phyloP scores from a whole-genome alignment of 2,888 invertebrate species.

The Macrosoma leucophasiata region DNA sequence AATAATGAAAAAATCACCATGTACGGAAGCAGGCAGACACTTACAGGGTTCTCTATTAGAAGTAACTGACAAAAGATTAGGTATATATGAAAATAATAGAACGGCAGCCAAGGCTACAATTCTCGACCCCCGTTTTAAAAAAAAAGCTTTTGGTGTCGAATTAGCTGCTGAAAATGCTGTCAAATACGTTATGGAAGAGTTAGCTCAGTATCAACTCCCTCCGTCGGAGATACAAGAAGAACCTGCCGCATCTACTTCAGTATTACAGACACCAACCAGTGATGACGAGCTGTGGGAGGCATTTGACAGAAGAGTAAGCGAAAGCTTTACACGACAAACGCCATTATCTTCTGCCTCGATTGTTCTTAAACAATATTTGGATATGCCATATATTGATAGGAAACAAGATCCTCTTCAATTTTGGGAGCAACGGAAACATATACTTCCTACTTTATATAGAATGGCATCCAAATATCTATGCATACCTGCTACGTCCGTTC shows the following conservation, averaged over 20 bases:
- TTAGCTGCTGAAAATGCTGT: background rate
- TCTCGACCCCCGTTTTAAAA: background rate
- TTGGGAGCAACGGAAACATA: background rate
- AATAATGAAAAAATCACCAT: background rate
- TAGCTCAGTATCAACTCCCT: background rate
- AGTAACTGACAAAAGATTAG: background rate
- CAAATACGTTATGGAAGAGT: background rate
- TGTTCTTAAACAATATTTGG: background rate
- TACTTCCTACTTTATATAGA: background rate
- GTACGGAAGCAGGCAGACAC: background rate
- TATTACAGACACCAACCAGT: too few species aligned
- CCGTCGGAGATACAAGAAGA: too few species aligned
- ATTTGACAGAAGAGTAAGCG: background rate
- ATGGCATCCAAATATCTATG: background rate
- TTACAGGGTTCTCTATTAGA: background rate
- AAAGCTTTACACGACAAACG: background rate
- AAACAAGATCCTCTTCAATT: background rate
- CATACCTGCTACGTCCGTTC: constrained; percentile 14
- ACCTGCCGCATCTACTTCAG: too few species aligned
- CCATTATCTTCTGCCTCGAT: background rate
- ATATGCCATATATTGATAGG: background rate
- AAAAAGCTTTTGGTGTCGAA: background rate
- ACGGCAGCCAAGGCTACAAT: background rate
- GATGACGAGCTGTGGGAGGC: too few species aligned
- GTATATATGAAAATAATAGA: background rate